A percentile compares a stretch with the other conserved stretches of the same genome.
Evolutionary conservation across 2,888 invertebrate species (phyloP).

Genomic region (Sphinx pinastri): DNA sequence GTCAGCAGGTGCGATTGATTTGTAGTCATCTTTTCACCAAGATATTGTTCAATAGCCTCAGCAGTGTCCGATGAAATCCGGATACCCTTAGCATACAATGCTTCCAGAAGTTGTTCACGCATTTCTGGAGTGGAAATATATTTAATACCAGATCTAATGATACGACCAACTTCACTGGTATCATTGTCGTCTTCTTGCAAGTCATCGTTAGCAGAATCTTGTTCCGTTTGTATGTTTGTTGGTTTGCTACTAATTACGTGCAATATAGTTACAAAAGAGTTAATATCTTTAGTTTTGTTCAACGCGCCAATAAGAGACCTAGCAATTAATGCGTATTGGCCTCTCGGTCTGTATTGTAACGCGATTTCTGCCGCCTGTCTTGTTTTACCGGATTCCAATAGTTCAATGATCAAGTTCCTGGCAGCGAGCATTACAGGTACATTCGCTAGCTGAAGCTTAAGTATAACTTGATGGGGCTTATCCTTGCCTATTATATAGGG

Average conservation of each 20-base stretch:
- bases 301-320: constrained; percentile 84
- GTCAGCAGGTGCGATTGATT: constrained; percentile 85
- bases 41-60: constrained; percentile 84
- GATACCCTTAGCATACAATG: constrained; percentile 86
- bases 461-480: constrained; percentile 84
- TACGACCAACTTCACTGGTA: constrained; percentile 76
- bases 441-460: constrained; percentile 85
- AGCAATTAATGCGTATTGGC: constrained; percentile 80
- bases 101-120: constrained; percentile 78
- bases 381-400: constrained; percentile 83
- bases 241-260: constrained; percentile 65
- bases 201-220: constrained; percentile 57
- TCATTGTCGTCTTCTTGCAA: constrained; percentile 49
- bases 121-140: constrained; percentile 72
- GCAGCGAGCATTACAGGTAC: constrained; percentile 82
- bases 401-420: constrained; percentile 84
- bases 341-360: constrained; percentile 83
- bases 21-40: constrained; percentile 87
- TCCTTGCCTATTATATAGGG: constrained; percentile 86
- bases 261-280: constrained; percentile 85
- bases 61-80: constrained; percentile 86
- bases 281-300: constrained; percentile 84
- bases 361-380: constrained; percentile 86
- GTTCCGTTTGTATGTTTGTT: constrained; percentile 50
- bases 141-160: constrained; percentile 80